Conservation (phyloP, 2,113 vertebrate species). For the Sylvilagus bachmani region DNA sequence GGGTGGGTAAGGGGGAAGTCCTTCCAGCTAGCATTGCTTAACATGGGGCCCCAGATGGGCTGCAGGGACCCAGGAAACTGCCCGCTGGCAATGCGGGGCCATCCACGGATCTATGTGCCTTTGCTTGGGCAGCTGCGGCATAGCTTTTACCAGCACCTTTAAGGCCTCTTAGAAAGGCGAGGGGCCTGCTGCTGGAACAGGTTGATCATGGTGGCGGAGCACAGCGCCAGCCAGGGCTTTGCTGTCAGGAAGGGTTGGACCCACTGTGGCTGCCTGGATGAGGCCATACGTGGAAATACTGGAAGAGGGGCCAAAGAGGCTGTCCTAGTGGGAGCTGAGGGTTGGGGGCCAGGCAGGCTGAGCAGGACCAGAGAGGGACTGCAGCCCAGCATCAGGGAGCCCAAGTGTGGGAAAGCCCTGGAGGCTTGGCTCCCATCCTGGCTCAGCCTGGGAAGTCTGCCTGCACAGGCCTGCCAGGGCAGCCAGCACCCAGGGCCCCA, state of each 20-base stretch:
- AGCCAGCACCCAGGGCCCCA: not conserved
- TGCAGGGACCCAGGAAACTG: not conserved
- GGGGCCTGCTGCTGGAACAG: not conserved
- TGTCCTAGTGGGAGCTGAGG: not conserved
- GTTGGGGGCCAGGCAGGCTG: not conserved
- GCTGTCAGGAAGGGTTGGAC: not conserved
- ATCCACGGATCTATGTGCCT: not conserved
- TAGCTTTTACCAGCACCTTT: not conserved
- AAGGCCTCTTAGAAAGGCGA: not conserved
- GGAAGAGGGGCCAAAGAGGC: not conserved
- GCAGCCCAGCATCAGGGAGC: not conserved
- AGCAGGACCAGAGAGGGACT: not conserved
- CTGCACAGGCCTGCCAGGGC: not conserved
- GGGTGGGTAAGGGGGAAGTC: not conserved
- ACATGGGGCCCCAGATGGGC: not conserved
- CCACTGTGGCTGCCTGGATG: not conserved
- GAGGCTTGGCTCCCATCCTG: conserved; percentile 46
- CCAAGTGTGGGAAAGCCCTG: conserved; percentile 11
- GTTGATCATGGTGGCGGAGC: not conserved
- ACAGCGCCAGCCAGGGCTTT: not conserved
- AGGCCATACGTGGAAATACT: not conserved
- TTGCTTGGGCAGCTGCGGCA: not conserved
- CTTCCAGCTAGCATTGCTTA: not conserved
- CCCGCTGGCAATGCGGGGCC: not conserved
- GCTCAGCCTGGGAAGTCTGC: not conserved